Evolutionary conservation across 2,797 vertebrate genomes (phyloP).

Genomic region (Poecilia wingei): DNA sequence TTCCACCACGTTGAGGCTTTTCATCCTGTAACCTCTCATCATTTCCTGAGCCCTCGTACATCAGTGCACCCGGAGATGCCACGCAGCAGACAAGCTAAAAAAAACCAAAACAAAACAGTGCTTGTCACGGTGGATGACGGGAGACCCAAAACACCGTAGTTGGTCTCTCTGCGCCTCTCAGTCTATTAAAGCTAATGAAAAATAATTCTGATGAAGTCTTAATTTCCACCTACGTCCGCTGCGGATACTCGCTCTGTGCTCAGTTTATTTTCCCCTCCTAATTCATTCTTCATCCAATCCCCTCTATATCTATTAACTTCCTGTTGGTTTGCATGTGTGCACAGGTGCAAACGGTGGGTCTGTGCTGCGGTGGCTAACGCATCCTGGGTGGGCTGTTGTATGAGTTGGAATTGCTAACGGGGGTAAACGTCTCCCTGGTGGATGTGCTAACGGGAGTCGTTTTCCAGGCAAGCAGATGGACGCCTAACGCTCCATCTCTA

Average conservation of each 20-base stretch:
- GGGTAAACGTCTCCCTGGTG: conserved; percentile 31
- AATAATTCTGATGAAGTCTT: conserved; percentile 57
- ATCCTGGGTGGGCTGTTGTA: conserved; percentile 38
- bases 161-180: conserved; percentile 28
- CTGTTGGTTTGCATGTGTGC: conserved; percentile 24
- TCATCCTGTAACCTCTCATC: conserved; percentile 1
- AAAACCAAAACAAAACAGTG: conserved; percentile 36
- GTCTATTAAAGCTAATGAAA: conserved; percentile 56
- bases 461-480: conserved; percentile 46
- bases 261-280: conserved; percentile 13
- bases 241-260: conserved; percentile 25
- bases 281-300: neutral
- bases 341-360: conserved; percentile 9
- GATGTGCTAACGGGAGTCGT: conserved; percentile 17
- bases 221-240: conserved; percentile 34
- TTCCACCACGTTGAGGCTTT: neutral
- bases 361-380: conserved; percentile 41
- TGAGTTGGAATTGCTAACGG: conserved; percentile 23
- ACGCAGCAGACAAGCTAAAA: conserved; percentile 29
- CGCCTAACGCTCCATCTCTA: conserved; percentile 32
- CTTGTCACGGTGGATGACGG: conserved; percentile 29
- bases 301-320: conserved; percentile 12
- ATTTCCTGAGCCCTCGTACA: neutral
- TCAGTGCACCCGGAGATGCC: conserved; percentile 3
- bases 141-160: conserved; percentile 13